Conservation (phyloP, 2,888 invertebrate genomes). For the Branchellion lobata region DNA sequence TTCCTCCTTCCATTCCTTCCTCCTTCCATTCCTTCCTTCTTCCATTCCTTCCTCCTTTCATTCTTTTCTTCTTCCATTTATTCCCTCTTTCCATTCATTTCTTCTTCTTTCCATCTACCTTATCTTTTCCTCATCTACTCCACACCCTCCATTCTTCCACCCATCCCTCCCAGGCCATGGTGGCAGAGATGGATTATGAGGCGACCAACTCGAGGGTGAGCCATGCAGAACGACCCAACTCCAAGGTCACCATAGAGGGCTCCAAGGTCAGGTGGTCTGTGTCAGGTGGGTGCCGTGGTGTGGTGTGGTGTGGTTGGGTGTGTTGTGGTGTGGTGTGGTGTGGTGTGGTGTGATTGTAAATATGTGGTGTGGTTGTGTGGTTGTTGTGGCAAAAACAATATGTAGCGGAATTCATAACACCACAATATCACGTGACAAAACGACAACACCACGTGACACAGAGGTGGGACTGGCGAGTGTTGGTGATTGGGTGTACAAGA, state of each 20-base stretch:
- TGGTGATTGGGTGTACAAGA: slow-evolving; percentile 36
- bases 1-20: no score
- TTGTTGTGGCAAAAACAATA: background rate
- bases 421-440: no score
- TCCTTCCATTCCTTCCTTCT: no score
- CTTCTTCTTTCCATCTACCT: no score
- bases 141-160: no score
- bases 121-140: no score
- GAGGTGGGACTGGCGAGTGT: slow-evolving; percentile 30
- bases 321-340: background rate
- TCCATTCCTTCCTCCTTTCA: no score
- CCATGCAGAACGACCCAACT: slow-evolving; percentile 9
- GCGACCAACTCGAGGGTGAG: slow-evolving; percentile 15
- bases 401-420: no score
- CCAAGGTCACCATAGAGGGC: slow-evolving; percentile 30
- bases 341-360: background rate
- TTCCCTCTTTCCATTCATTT: no score
- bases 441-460: no score
- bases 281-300: background rate
- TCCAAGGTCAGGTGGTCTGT: slow-evolving; percentile 31
- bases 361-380: background rate
- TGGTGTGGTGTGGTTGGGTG: background rate
- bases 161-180: background rate
- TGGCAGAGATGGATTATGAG: slow-evolving; percentile 36
- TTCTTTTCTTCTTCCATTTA: no score